A percentile compares a stretch with the other conserved stretches of the same genome.
phyloP scores from a whole-genome alignment of 2,888 invertebrate genomes.

The Heliconius cydno region DNA sequence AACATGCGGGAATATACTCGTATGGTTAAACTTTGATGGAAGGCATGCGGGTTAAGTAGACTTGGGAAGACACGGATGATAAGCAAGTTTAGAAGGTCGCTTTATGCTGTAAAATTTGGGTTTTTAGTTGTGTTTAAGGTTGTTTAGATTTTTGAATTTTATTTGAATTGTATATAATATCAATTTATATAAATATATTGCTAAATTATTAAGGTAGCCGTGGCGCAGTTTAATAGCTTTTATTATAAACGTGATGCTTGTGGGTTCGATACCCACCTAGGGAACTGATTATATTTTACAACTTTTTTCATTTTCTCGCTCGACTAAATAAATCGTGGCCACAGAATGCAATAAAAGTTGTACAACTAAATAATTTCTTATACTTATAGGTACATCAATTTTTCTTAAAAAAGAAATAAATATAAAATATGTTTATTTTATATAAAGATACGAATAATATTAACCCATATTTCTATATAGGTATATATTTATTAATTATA shows the following conservation, averaged over 20 bases:
- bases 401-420: background rate
- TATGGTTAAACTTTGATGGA: conserved; percentile 27
- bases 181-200: too few relatives aligned
- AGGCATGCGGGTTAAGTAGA: conserved; percentile 39
- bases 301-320: too few relatives aligned
- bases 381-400: background rate
- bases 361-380: background rate
- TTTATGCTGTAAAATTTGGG: background rate
- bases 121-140: background rate
- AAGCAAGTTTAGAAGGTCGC: conserved; percentile 1
- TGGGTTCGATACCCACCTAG: too few relatives aligned
- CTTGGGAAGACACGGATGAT: conserved; percentile 3
- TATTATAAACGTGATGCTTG: too few relatives aligned
- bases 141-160: background rate
- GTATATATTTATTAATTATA: background rate
- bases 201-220: too few relatives aligned
- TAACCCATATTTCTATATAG: too few relatives aligned
- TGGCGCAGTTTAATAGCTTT: too few relatives aligned
- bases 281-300: too few relatives aligned
- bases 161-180: background rate
- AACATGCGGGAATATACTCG: conserved; percentile 39
- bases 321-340: too few relatives aligned
- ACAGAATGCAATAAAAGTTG: too few relatives aligned
- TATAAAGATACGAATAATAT: background rate
- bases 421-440: background rate